Percentiles rank a stretch among this genome's conserved stretches.
Conservation (phyloP, 2,888 invertebrate species). For the Cheilosia impressa region DNA sequence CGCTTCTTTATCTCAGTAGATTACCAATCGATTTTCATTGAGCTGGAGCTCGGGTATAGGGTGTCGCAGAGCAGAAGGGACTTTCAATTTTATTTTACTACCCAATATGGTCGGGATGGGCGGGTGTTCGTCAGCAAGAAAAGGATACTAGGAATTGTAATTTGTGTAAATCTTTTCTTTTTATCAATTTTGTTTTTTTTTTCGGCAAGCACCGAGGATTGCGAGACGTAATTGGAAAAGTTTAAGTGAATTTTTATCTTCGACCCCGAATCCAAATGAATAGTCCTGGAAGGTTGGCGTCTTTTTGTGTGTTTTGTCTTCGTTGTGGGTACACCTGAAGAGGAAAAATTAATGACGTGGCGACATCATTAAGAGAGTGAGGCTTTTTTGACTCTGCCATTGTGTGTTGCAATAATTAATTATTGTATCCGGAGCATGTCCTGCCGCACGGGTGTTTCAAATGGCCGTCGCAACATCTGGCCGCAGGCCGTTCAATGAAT, state of each 20-base stretch:
- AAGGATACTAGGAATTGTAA: slow-evolving; percentile 73
- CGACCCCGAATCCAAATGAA: slow-evolving; percentile 26
- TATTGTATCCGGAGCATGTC: slow-evolving; percentile 47
- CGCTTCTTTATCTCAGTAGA: slow-evolving; percentile 68
- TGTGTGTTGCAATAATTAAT: slow-evolving; percentile 72
- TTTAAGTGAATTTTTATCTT: slow-evolving; percentile 76
- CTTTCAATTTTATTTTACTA: slow-evolving; percentile 67
- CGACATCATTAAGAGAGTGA: slow-evolving; percentile 58
- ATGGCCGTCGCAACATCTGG: slow-evolving; percentile 46
- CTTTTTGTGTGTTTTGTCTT: background rate
- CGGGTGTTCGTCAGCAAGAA: background rate
- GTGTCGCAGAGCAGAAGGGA: slow-evolving; percentile 3
- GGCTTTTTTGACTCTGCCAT: slow-evolving; percentile 64
- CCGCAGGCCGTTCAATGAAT: slow-evolving; percentile 40
- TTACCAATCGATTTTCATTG: slow-evolving; percentile 70
- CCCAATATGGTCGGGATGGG: background rate
- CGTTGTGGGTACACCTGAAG: slow-evolving; percentile 29
- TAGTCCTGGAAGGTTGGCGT: background rate
- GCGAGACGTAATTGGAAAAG: slow-evolving; percentile 76
- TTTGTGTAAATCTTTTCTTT: slow-evolving; percentile 76
- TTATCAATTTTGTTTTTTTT: slow-evolving; percentile 49
- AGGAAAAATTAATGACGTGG: slow-evolving; percentile 61
- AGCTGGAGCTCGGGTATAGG: background rate
- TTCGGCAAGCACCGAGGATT: slow-evolving; percentile 51
- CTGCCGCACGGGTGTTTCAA: slow-evolving; percentile 1